A percentile compares a stretch with the other conserved stretches of the same genome.
phyloP scores from a whole-genome alignment of 2,113 vertebrate genomes.

The Atlantisia rogersi region DNA sequence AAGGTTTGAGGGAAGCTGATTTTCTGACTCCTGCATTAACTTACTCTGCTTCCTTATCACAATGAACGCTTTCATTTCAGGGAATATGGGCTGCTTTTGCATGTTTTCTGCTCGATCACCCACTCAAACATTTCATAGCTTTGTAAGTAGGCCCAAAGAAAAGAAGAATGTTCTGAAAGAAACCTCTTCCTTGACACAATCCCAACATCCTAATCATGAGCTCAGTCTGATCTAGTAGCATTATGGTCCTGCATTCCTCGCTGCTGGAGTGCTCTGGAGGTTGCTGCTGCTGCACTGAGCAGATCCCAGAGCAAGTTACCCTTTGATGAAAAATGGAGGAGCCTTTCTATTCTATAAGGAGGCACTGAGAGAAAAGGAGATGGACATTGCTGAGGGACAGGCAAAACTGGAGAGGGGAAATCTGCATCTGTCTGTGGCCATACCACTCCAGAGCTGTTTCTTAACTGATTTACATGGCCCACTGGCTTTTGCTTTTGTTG shows the following conservation, averaged over 20 bases:
- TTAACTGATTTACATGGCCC: neutral
- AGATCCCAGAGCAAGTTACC: neutral
- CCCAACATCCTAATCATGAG: neutral
- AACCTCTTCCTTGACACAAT: neutral
- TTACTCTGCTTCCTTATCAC: neutral
- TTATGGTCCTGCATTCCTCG: neutral
- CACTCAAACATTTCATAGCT: rapidly evolving
- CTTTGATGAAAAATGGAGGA: neutral
- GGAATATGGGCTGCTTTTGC: neutral
- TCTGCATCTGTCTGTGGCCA: neutral
- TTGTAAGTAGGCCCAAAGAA: neutral
- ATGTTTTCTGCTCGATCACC: neutral
- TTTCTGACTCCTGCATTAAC: neutral
- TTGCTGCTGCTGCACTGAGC: neutral
- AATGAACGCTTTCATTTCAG: neutral
- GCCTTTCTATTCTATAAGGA: neutral
- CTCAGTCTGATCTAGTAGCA: neutral
- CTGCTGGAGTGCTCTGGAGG: neutral
- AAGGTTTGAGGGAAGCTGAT: neutral
- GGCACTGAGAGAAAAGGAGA: neutral
- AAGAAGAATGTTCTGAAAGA: neutral
- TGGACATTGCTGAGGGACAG: neutral
- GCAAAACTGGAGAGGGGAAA: neutral
- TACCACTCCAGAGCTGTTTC: neutral
- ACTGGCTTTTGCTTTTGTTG: neutral